Conservation (phyloP, 1,140 invertebrate species). For the Lithobius niger region DNA sequence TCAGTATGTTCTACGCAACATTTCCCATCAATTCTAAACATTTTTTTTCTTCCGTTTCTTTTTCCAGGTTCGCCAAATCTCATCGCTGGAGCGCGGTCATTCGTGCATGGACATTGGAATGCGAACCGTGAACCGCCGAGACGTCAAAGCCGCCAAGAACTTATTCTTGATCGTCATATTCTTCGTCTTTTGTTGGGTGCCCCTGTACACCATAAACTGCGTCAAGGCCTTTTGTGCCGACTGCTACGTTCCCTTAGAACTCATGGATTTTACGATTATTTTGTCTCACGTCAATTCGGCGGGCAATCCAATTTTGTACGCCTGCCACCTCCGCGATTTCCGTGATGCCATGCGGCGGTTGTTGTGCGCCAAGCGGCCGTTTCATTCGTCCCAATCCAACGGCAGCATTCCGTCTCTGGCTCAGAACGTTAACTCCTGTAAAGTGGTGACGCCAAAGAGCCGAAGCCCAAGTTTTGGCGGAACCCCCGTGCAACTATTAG, state of each 20-base stretch:
- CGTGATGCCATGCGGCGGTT: constrained; percentile 40
- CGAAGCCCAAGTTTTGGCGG: too few relatives aligned
- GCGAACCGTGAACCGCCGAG: constrained; percentile 37
- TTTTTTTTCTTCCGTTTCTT: constrained; percentile 5
- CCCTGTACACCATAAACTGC: constrained; percentile 80
- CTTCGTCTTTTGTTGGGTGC: constrained; percentile 86
- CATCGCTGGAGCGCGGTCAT: constrained; percentile 15
- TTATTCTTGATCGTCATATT: constrained; percentile 77
- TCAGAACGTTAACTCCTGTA: too few relatives aligned
- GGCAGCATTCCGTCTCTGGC: too few relatives aligned
- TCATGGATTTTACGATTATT: constrained; percentile 71
- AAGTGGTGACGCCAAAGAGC: too few relatives aligned
- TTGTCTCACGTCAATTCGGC: constrained; percentile 78
- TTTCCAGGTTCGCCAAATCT: constrained; percentile 19
- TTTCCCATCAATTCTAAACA: too few relatives aligned
- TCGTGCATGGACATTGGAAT: constrained; percentile 13
- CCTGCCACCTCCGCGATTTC: constrained; percentile 78
- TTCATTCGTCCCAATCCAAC: too few relatives aligned
- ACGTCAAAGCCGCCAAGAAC: constrained; percentile 81
- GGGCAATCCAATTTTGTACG: constrained; percentile 73
- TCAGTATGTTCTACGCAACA: too few relatives aligned
- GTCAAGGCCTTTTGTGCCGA: constrained; percentile 60
- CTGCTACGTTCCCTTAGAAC: constrained; percentile 45
- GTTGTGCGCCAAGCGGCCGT: too few relatives aligned
- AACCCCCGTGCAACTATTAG: too few relatives aligned